Evolutionary conservation across 2,797 vertebrate genomes (phyloP), one percentile per base, ranked within the genome.

Genomic region (Acrocephalus scirpaceus): DNA sequence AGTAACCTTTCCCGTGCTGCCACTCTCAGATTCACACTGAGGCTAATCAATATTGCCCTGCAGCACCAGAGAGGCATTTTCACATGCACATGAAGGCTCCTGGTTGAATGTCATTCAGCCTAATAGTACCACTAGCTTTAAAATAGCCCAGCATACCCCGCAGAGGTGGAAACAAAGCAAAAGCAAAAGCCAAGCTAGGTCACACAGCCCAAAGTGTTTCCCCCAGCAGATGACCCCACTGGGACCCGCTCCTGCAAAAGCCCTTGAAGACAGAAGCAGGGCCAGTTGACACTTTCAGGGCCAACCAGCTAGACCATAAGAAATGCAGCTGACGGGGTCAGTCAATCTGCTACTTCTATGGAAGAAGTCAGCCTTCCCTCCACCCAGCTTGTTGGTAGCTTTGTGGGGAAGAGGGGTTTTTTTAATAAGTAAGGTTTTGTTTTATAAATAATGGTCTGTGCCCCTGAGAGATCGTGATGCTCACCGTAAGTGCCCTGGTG

Each of bases 241-340:
- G 2, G n/a, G 0, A 60, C 2, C 16, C 6, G 5, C 32, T 56
- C 23, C 27, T 45, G 54, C n/a, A 81, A 60, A 66, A 91, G 18
- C 16, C 13, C 29, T 54, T 0, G 0, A 75, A 75, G 25, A 44
- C 29, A 94, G 67, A 69, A 66, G 36, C 13, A 38, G 38, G 38
- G 38, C 38, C 38, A 12, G 38, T 38, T 38, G 38, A 38, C 38
- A 12, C 56, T 73, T 86, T 20, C 8, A 13, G 29, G 11, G 19
- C 25, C 3, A 3, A 18, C 0, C 1, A 40, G 10, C 30, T 3
- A 66, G 60, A 25, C 16, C 2, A 0, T 7, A 71, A 9, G 21
- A 69, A 78, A 84, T 19, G 0, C 34, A 47, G 47, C 10, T 58
- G 36, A 34, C 0, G 0, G 12, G 19, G 21, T 40, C 64, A 44